These are phyloP conservation scores for Threskiornis aethiopicus DNA, from an alignment of 2,797 vertebrate species.

Conservation along the genomic window DNA sequence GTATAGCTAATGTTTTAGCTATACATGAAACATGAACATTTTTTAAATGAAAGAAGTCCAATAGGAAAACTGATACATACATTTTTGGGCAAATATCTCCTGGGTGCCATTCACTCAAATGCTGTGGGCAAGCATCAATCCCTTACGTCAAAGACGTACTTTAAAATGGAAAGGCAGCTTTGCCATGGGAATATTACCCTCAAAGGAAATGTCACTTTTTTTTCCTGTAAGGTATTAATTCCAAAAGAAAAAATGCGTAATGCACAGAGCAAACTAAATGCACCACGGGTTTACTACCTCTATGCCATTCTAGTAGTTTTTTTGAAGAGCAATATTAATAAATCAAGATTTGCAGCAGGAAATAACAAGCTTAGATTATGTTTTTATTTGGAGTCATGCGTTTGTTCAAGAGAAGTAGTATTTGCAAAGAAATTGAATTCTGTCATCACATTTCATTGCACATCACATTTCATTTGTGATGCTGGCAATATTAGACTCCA, in stretches of 20 bases:
- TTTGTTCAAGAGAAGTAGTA: neutral
- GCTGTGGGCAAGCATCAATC: neutral
- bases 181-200: neutral
- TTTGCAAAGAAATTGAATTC: neutral
- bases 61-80: rapidly evolving
- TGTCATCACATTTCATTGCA: rapidly evolving
- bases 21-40: rapidly evolving
- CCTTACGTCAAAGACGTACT: neutral
- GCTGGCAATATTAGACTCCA: neutral
- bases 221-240: neutral
- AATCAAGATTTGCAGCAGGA: neutral
- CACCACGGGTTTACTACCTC: neutral
- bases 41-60: neutral
- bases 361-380: neutral
- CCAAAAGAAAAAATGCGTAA: neutral
- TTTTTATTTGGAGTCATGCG: neutral
- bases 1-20: neutral
- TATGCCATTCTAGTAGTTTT: neutral
- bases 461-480: neutral
- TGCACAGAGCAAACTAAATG: neutral
- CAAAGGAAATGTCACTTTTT: neutral
- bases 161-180: neutral
- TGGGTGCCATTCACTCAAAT: neutral
- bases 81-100: neutral
- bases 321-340: neutral